Base-by-base conservation (phyloP, 2,113 vertebrate genomes). In the Triplophysa tibetana region DNA sequence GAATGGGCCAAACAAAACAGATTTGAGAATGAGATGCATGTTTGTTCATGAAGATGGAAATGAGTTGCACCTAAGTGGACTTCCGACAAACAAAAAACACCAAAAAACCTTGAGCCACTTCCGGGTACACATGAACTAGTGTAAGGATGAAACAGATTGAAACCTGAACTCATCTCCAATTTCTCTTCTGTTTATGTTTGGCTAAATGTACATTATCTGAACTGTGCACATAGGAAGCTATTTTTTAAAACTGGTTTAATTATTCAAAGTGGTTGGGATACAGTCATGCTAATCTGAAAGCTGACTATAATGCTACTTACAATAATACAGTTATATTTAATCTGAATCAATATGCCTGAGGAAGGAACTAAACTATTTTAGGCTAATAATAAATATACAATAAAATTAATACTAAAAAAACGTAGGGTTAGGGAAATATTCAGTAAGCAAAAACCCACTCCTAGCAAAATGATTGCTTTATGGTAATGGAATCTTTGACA, bases 81-180 rank as follows among this genome's bases (percentile, higher is more conserved):
- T 73, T 81, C 52, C 29, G 7, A 33, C 21, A 78, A 68, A 65
- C 14, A 11, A n/a, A 58, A 38, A 11, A 8, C 19, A n/a, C 54
- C 29, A 48, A 17, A 65, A 33, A 58, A 48, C 67, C 33, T 58
- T 56, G 52, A 33, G 26, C 52, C 24, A 21, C 17, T 11, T 11
- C 5, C 3, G 10, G 72, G 75, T 70, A 79, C 70, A 75, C 3
- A 17, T 79, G 75, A 80, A 73, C 50, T 19, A 52, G 64, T 14
- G 60, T 33, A 48, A 61, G 56, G 6, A 41, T 8, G 29, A 77
- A 14, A 56, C 11, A 11, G 63, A 21, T 21, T 26, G 17, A 77
- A 77, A 72, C 12, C 69, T 70, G 21, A 77, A 50, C 81, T 41
- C 13, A 58, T 8, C 76, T 38, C 21, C 38, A 45, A 23, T 41